Evolutionary conservation across 2,113 vertebrate species (phyloP).

Genomic region (Petromus typicus): DNA sequence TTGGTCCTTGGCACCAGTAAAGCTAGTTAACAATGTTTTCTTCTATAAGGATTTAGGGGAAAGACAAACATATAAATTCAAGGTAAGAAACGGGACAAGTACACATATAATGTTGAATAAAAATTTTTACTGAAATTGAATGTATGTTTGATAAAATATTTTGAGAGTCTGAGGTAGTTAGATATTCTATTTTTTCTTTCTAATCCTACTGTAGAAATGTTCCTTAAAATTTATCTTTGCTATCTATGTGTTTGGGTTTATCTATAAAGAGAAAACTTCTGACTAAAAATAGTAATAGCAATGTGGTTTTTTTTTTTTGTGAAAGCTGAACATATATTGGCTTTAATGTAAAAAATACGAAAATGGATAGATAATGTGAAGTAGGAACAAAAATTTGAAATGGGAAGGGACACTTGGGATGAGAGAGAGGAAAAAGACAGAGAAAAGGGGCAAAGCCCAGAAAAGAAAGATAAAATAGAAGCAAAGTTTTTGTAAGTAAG

Average conservation of each 20-base stretch:
- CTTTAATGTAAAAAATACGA: neutral
- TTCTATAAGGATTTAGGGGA: slow-evolving; percentile 28
- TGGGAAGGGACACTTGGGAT: too few species aligned
- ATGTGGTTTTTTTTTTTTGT: neutral
- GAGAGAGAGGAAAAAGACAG: too few species aligned
- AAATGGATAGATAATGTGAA: too few species aligned
- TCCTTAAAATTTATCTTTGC: neutral
- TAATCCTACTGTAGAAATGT: neutral
- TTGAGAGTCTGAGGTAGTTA: neutral
- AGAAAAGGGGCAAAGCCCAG: too few species aligned
- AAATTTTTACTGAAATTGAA: neutral
- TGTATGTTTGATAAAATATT: neutral
- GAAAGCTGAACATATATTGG: neutral
- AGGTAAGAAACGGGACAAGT: neutral
- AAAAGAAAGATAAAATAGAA: too few species aligned
- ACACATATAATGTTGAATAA: neutral
- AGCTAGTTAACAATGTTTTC: neutral
- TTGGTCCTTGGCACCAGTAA: neutral
- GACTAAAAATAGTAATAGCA: neutral
- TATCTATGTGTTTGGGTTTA: neutral
- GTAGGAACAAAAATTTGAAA: too few species aligned
- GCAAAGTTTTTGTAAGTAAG: too few species aligned
- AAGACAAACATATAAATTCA: neutral
- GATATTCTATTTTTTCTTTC: neutral
- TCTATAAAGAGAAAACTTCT: neutral